phyloP scores from a whole-genome alignment of 2,797 vertebrate species.

The Lophotriccus pileatus region DNA sequence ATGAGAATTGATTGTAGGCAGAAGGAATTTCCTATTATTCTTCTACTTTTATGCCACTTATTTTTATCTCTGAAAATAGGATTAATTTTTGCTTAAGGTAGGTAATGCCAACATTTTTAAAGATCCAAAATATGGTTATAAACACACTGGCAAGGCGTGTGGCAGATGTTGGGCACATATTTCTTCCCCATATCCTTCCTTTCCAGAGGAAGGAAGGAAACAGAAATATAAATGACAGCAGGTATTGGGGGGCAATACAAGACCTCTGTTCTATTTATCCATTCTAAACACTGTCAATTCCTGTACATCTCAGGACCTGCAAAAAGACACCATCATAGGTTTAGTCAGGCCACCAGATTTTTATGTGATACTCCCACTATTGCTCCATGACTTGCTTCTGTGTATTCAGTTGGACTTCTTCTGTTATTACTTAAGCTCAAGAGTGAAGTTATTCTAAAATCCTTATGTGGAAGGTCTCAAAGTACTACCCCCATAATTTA shows the following conservation, averaged over 20 bases:
- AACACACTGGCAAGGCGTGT: not conserved
- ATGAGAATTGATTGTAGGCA: not conserved
- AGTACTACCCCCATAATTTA: not conserved
- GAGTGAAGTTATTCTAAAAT: not conserved
- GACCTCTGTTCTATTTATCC: not conserved
- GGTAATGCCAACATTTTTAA: not conserved
- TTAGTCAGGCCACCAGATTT: not conserved
- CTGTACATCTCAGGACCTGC: not conserved
- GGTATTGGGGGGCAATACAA: not conserved
- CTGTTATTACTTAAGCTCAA: not conserved
- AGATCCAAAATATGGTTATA: not conserved
- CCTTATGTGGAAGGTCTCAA: not conserved
- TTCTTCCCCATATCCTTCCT: not conserved
- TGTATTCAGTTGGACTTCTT: not conserved
- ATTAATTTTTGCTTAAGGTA: not conserved
- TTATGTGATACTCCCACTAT: not conserved
- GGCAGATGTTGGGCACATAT: not conserved
- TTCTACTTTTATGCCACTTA: not conserved
- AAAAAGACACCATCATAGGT: not conserved
- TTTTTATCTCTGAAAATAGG: not conserved
- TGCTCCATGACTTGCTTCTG: not conserved
- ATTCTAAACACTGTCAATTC: not conserved
- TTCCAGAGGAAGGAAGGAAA: not conserved
- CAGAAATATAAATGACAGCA: not conserved
- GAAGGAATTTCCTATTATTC: not conserved